These are phyloP conservation scores for Pagrus major DNA, from an alignment of 2,113 vertebrate genomes.

Conservation along the genomic window DNA sequence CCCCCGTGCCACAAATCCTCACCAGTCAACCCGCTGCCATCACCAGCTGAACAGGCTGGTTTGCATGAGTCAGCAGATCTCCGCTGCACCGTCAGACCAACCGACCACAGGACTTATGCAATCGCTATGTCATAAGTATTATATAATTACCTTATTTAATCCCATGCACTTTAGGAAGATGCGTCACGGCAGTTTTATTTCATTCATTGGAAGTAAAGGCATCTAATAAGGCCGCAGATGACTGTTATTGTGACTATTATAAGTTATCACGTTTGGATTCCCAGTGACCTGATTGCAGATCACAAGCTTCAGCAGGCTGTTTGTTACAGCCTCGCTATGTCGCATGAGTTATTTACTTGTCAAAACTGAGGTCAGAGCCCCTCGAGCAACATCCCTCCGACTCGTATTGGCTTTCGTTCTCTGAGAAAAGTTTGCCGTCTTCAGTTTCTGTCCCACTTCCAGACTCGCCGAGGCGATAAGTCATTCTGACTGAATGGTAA, in stretches of 20 bases:
- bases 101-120: conserved; percentile 39
- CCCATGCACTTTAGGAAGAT: conserved; percentile 12
- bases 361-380: conserved; percentile 14
- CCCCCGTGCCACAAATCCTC: neutral
- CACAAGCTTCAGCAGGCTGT: neutral
- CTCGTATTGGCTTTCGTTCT: conserved; percentile 15
- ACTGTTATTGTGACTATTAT: neutral
- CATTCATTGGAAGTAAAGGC: neutral
- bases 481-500: conserved; percentile 41
- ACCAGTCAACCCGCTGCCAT: conserved; percentile 22
- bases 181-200: neutral
- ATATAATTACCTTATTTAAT: conserved; percentile 60
- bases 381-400: conserved; percentile 11
- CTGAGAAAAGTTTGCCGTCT: conserved; percentile 17
- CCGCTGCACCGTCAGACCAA: conserved; percentile 5
- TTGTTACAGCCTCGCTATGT: neutral
- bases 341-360: conserved; percentile 30
- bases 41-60: conserved; percentile 13
- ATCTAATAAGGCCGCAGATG: neutral
- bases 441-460: conserved; percentile 43
- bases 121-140: conserved; percentile 55
- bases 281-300: neutral
- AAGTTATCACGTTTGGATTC: neutral
- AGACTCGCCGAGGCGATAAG: conserved; percentile 9
- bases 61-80: conserved; percentile 37